Evolutionary conservation across 64 coral and sea anemone genomes (phyloP).

Genomic region (Montipora cactus): DNA sequence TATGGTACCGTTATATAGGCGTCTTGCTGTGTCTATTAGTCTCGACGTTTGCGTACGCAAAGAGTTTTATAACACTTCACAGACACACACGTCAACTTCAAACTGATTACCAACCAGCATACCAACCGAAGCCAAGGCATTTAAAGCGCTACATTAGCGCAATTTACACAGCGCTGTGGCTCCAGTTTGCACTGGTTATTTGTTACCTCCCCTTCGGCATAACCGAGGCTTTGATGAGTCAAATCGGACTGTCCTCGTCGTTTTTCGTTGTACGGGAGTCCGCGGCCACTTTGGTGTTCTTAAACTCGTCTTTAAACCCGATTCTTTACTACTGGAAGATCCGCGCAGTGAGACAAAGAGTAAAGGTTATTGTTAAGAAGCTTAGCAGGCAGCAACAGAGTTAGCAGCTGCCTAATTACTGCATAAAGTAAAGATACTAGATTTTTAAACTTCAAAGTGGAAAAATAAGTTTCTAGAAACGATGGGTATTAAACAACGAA

Average conservation of each 20-base stretch:
- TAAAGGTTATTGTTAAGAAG: not conserved
- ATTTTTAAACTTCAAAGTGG: no score
- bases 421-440: no score
- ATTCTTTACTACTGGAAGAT: conserved; percentile 15
- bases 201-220: not conserved
- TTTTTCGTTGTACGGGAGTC: not conserved
- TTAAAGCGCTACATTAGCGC: not conserved
- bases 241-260: not conserved
- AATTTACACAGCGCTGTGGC: not conserved
- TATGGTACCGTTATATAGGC: not conserved
- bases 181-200: not conserved
- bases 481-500: no score
- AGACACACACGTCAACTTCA: not conserved
- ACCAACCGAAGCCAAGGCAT: no score
- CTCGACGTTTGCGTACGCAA: not conserved
- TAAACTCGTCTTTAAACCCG: not conserved
- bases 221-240: not conserved
- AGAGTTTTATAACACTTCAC: not conserved
- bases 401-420: not conserved
- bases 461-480: no score
- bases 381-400: not conserved
- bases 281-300: not conserved
- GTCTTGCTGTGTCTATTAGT: not conserved
- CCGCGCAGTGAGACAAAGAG: not conserved
- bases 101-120: not conserved